Conservation (phyloP, 2,888 invertebrate genomes). For the Folsomia candida region DNA sequence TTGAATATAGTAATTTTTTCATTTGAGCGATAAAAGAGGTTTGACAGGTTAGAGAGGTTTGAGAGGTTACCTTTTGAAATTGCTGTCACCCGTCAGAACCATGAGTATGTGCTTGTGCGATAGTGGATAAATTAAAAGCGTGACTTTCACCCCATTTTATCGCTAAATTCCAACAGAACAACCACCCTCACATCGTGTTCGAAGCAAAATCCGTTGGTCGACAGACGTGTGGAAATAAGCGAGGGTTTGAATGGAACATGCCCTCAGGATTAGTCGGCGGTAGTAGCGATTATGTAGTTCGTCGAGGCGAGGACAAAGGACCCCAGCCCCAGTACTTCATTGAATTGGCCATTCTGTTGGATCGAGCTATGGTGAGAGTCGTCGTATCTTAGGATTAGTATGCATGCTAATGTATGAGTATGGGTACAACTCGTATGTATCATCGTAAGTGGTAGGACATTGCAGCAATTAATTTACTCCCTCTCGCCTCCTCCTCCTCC, state of each 20-base stretch:
- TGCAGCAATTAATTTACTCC: constrained; percentile 20
- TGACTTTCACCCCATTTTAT: background rate
- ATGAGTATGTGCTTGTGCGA: background rate
- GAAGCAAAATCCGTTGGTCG: constrained; percentile 86
- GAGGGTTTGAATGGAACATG: constrained; percentile 69
- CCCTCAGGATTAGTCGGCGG: constrained; percentile 38
- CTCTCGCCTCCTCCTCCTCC: constrained; percentile 1
- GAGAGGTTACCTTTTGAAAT: background rate
- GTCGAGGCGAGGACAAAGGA: constrained; percentile 60
- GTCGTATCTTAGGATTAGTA: no score
- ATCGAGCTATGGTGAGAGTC: constrained; percentile 87
- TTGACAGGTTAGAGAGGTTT: no score
- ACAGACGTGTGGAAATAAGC: constrained; percentile 85
- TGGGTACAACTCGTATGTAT: no score
- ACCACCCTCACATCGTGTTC: constrained; percentile 96
- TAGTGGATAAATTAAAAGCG: background rate
- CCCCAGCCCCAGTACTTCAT: constrained; percentile 83
- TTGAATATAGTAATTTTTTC: background rate
- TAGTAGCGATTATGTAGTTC: constrained; percentile 52
- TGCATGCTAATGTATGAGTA: no score
- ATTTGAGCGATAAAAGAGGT: background rate
- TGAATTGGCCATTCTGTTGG: constrained; percentile 91
- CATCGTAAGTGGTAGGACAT: constrained; percentile 1
- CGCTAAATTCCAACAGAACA: constrained; percentile 71
- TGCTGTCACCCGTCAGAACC: background rate